phyloP scores from a whole-genome alignment of 2,888 invertebrate species.

The Malthinus seriepunctatus region DNA sequence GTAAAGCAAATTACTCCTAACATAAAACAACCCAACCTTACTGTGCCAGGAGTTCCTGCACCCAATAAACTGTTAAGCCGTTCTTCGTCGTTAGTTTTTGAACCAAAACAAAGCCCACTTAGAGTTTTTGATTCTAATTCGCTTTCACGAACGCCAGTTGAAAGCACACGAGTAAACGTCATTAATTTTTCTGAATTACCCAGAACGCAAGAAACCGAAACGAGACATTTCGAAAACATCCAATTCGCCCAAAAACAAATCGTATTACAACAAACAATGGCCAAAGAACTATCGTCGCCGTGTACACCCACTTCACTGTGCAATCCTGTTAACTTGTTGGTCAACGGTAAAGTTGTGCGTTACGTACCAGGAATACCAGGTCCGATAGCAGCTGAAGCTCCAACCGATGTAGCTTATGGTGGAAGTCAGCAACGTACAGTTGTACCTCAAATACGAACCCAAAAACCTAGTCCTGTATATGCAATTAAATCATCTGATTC shows the following conservation, averaged over 20 bases:
- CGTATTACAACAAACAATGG: conserved; percentile 36
- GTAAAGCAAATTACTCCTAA: conserved; percentile 53
- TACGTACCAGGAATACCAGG: conserved; percentile 89
- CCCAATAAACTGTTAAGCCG: conserved; percentile 37
- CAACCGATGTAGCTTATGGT: conserved; percentile 36
- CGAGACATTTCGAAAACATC: conserved; percentile 31
- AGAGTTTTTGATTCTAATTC: conserved; percentile 10
- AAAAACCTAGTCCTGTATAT: background rate
- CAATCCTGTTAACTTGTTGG: conserved; percentile 58
- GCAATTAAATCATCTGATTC: background rate
- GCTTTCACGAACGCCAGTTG: background rate
- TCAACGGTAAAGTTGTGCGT: conserved; percentile 77
- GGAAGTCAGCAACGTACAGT: background rate
- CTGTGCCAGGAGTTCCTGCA: conserved; percentile 42
- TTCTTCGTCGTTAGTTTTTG: conserved; percentile 21
- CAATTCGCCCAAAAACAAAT: conserved; percentile 36
- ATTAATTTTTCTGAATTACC: conserved; percentile 71
- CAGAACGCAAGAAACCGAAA: conserved; percentile 58
- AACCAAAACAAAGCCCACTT: conserved; percentile 33
- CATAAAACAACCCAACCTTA: conserved; percentile 49
- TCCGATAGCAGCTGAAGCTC: conserved; percentile 60
- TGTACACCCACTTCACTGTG: conserved; percentile 51
- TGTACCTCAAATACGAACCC: background rate
- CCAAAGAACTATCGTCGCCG: conserved; percentile 48
- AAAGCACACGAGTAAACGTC: conserved; percentile 62